Evolutionary conservation across 2,888 invertebrate genomes (phyloP), one percentile per base, ranked within the genome.

Genomic region (Microlaimidae sp.): DNA sequence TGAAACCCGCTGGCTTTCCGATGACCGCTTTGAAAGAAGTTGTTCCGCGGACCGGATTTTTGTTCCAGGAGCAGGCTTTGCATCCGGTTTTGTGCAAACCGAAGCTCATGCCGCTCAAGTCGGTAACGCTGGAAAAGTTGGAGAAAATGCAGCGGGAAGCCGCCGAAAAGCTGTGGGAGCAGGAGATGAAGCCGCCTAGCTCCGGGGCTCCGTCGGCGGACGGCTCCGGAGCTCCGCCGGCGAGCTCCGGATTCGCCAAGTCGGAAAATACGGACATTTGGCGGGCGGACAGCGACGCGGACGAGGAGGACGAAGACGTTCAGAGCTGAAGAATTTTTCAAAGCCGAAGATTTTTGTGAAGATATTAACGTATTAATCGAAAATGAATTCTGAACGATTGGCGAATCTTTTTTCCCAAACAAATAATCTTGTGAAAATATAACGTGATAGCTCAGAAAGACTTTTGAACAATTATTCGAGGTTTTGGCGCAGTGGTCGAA

Each of bases 91-190:
- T 92, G 63, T 89, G 90, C 69, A 87, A 87, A 72, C 92, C 93
- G 24, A 85, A 85, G 71, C 77, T 93, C 60, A 80, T 93, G 73
- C 89, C 92, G 49, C 75, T 95, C 52, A 92, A 90, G 72, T 86
- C 88, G 41, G 79, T 85, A 48, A 89, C 89, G 3, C 78, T 93
- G 66, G 82, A 88, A 69, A 86, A 88, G 69, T 78, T 92, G 65
- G 90, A 92, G 69, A 83, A 83, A 72, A 82, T 92, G 78, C 90
- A 92, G 75, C 80, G 81, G 69, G 83, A 85, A 68, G 85, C 88
- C n/a, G 80, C 82, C 58, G 73, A 75, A 43, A 77, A 77, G 60
- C 68, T 78, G 29, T 68, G 66, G 58, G 62, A 70, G 54, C 65
- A 70, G 56, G 69, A 70, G 53, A 47, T 58, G 60, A 47, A 57